Base-by-base conservation (phyloP, 2,113 vertebrate genomes). In the Coptodon bakossiorum region DNA sequence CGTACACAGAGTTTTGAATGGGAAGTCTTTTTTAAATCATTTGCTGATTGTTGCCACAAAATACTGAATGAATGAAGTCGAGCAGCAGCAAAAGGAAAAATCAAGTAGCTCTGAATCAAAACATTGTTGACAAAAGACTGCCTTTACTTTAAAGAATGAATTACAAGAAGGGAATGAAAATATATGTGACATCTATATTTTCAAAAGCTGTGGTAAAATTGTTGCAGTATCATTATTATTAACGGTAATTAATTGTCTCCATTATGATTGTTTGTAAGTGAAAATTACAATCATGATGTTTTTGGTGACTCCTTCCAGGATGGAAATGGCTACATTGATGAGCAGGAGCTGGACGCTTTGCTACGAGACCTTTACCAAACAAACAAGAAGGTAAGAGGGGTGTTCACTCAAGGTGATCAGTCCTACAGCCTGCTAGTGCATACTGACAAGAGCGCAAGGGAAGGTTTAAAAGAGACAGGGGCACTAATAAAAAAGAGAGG, bases 291-390 rank as follows among this genome's bases (percentile, higher is more conserved):
- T 6, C 7, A 7, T 59, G 43, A 2, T 84, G 34, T 79, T 82
- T 91, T 40, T 90, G 36, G 78, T 10, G 3, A 43, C 54, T 80
- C 57, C 29, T 56, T 48, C 50, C 91, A 99, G 99, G 99, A 99
- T 4, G 97, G 98, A 7, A 99, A 97, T 1, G 99, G 99, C 86
- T 99, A 98, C 96, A 99, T 99, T 9, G 99, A 99, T 6, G 98
- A 99, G 95, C 96, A 98, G 0, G 98, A 99, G 90, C 90, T 99
- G 96, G 98, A 99, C 0, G 98, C 98, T 4, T 97, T 99, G 31
- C 93, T 99, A 94, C 98, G 97, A 95, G 99, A 99, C 83, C 97
- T 99, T 53, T 99, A 97, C 45, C 98, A 98, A 93, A 99, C 97
- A 92, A 98, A 98, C 94, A 98, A 98, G 91, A 98, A 98, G 97